Evolutionary conservation across 2,888 invertebrate species (phyloP), one percentile per base, ranked within the genome.

Genomic region (Cenopis cana): DNA sequence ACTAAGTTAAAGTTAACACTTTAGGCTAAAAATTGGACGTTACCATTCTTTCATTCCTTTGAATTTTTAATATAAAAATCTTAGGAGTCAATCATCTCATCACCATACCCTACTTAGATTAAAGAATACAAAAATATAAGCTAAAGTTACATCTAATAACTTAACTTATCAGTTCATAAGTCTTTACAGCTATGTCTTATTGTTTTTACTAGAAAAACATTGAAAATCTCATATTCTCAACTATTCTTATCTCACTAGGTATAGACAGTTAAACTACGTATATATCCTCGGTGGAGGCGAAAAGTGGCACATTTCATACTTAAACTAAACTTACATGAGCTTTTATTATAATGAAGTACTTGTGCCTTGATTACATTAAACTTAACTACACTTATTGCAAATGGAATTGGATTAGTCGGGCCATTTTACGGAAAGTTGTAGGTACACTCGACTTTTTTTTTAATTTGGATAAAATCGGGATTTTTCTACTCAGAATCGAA

Each of bases 1-100:
- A 92, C 93, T 81, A 80, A 79, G 76, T 89, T 88, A 90, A 82
- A 76, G 73, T 79, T 82, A 86, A 70, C 87, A 86, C 62, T 72
- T 65, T 61, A 84, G 84, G 82, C 82, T 85, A 86, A 82, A 83
- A 81, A 81, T 84, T 91, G 91, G 91, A 91, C 91, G 91, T 82
- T 79, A 87, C 84, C 89, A 89, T 86, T 87, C 89, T 88, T 84
- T 81, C 89, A 73, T 77, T 86, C 91, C 90, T 86, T 77, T 74
- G 86, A 92, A 92, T 91, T 90, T 92, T 92, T 92, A 92, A 92
- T 92, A 92, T 92, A 92, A 92, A 92, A 92, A 92, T 91, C 90
- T 88, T 87, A 81, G 89, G 91, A 86, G 79, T 75, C 85, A 87
- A 74, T 75, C 87, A 80, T 81, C 24, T 3, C 24, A 24, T n/a